Conservation (phyloP, 2,113 vertebrate species). For the Nestor notabilis region DNA sequence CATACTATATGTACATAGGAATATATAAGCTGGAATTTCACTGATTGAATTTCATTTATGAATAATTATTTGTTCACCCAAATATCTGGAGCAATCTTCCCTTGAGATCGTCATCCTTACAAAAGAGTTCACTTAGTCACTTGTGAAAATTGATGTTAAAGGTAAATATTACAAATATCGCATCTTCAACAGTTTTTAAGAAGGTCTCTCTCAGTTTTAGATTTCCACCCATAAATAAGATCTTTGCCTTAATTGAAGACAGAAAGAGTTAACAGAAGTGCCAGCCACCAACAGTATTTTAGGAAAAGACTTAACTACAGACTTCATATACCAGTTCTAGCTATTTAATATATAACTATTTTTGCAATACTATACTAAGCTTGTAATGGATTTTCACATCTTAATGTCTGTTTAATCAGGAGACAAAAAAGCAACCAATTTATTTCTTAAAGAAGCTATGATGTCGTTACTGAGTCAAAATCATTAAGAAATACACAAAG, state of each 20-base stretch:
- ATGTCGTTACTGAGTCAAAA: background rate
- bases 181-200: background rate
- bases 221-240: background rate
- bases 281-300: background rate
- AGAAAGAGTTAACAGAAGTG: background rate
- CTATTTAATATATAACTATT: background rate
- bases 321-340: background rate
- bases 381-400: background rate
- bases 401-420: background rate
- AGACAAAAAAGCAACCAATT: background rate
- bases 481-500: background rate
- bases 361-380: background rate
- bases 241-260: background rate
- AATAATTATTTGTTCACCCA: background rate
- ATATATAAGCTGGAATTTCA: background rate
- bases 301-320: background rate
- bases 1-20: fast-evolving
- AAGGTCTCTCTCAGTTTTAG: background rate
- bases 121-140: background rate
- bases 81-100: background rate
- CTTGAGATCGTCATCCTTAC: background rate
- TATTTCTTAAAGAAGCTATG: background rate
- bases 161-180: background rate
- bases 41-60: background rate
- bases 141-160: background rate